These are phyloP conservation scores for Silurus lanzhouensis DNA, from an alignment of 2,797 vertebrate genomes.

Conservation along the genomic window DNA sequence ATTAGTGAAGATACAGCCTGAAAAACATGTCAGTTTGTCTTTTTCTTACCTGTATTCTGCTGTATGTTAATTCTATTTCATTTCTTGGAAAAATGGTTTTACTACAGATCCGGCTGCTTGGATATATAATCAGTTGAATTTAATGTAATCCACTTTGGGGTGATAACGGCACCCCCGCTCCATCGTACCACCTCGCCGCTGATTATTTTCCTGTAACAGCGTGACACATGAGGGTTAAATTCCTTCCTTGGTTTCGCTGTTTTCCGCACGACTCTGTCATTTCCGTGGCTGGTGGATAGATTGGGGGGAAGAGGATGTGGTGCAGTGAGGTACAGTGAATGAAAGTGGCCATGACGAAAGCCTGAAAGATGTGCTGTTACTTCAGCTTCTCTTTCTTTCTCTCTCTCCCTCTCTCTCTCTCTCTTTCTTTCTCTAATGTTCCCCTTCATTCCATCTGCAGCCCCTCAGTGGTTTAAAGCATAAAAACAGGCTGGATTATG, in stretches of 20 bases:
- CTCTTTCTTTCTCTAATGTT: slow-evolving; percentile 47
- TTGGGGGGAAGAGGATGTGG: slow-evolving; percentile 57
- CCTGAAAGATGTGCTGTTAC: slow-evolving; percentile 60
- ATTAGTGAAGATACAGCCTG: no score
- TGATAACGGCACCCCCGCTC: neutral
- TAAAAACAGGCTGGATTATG: slow-evolving; percentile 64
- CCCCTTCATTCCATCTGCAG: slow-evolving; percentile 54
- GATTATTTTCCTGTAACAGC: neutral
- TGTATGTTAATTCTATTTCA: no score
- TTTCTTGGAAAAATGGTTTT: no score
- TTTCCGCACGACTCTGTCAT: neutral
- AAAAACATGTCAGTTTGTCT: no score
- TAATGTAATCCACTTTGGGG: neutral
- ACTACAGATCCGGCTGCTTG: no score
- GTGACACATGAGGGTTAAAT: neutral
- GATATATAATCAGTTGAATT: no score
- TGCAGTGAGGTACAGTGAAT: slow-evolving; percentile 62
- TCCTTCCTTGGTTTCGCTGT: neutral
- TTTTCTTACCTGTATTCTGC: no score
- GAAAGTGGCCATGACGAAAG: slow-evolving; percentile 76
- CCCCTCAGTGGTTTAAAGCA: slow-evolving; percentile 43
- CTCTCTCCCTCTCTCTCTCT: slow-evolving; percentile 36
- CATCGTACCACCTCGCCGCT: neutral
- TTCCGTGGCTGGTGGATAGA: slow-evolving; percentile 66
- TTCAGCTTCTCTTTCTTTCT: slow-evolving; percentile 59